Conservation (phyloP, 2,888 invertebrate genomes). For the Cerceris ruficornis region DNA sequence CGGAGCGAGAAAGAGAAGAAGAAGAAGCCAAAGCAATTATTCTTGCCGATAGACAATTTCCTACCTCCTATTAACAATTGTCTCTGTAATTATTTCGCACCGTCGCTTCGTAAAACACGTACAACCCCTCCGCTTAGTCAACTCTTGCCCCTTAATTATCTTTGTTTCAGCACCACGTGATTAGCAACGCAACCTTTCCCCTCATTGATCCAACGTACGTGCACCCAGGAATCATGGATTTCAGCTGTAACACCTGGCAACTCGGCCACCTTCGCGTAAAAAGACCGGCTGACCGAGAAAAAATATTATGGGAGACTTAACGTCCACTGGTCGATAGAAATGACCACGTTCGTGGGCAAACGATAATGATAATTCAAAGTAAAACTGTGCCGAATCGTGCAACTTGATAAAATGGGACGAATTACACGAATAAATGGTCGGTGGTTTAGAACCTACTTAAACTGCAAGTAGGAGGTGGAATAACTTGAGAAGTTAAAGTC, state of each 20-base stretch:
- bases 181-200: constrained; percentile 52
- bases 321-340: constrained; percentile 23
- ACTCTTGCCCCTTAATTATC: constrained; percentile 42
- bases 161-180: constrained; percentile 54
- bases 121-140: constrained; percentile 4
- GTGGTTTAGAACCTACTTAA: neutral
- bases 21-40: neutral
- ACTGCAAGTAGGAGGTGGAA: neutral
- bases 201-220: constrained; percentile 59
- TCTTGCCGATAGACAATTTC: neutral
- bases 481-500: too few species aligned
- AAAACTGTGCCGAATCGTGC: constrained; percentile 18
- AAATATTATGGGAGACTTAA: constrained; percentile 25
- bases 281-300: neutral
- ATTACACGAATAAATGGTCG: neutral
- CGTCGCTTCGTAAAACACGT: constrained; percentile 6
- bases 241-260: constrained; percentile 28
- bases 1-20: neutral
- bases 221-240: constrained; percentile 22
- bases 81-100: constrained; percentile 9
- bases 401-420: constrained; percentile 11
- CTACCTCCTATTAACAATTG: neutral
- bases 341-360: constrained; percentile 1
- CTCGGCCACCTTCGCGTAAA: constrained; percentile 5
- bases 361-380: constrained; percentile 35